Evolutionary conservation across 2,888 invertebrate species (phyloP), one percentile per base, ranked within the genome.

Genomic region (Oscheius myriophilus): DNA sequence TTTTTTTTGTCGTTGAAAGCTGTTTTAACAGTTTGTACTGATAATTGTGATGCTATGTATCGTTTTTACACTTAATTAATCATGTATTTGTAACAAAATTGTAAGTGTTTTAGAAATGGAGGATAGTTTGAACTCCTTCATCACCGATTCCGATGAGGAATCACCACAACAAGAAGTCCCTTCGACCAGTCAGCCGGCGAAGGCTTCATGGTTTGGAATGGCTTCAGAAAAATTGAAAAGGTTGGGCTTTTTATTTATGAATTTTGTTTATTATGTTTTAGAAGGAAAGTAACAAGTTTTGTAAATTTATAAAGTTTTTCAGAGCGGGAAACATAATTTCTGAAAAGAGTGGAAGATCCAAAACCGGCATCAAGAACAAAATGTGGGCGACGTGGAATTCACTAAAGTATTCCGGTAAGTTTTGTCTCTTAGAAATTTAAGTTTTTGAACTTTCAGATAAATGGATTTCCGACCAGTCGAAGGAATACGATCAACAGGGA

Each of bases 381-480:
- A 52, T 78, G 41, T 71, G 71, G 72, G 69, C 75, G 9, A 75
- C 73, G 1, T 80, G 80, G 80, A 76, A 76, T 54, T 72, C 72
- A 52, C 67, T 80, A 2, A 80, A 80, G 64, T 79, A 79, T 63
- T 76, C 75, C 7, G 72, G 71, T 71, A 21, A 43, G 62, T 55
- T 16, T 39, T 39, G 43, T 6, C 14, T 14, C 51, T 43, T 39
- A 21, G 14, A 0, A 63, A 12, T 1, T 41, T 59, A 21, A 23
- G 1, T 1, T 33, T 9, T 53, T 16, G 7, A 11, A 41, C 41
- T 65, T 33, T 16, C 18, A 76, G 76, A 70, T 55, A 70, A 62
- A 39, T 79, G 79, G 79, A 73, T 76, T 69, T 59, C 68, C 1
- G 76, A 76, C 63, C 53, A 70, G 42, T 69, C 68, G 2, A 70